Evolutionary conservation across 1,140 invertebrate genomes (phyloP), one percentile per base, ranked within the genome.

Genomic region (Tribolium castaneum): DNA sequence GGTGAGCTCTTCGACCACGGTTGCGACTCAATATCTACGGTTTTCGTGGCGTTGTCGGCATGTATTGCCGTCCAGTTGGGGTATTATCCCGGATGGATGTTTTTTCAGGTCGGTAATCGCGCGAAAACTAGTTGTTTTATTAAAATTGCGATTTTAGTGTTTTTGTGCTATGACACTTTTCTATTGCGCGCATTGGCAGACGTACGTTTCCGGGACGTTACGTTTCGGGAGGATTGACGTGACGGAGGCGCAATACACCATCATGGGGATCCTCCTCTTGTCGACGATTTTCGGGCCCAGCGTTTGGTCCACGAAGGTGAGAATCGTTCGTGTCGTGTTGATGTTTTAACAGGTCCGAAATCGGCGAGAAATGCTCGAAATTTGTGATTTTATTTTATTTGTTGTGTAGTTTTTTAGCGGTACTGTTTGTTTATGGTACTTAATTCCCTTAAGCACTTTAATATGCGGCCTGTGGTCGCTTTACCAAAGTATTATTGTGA

Each of bases 1-100:
- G 99, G 99, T 1, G 99, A 99, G 90, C 90, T 99, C 2, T 99
- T 99, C 89, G 99, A 99, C 90, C 99, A 99, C 90, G 99, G 99
- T 81, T 99, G 99, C 89, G 99, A 99, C 89, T 98, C 97, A 13
- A 93, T 97, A 86, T 97, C 95, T 13, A 97, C 95, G 90, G 97
- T 99, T 74, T 99, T 99, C 89, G 98, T 99, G 34, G 95, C 97
- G 0, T 85, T 99, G 1, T 97, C 97, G 5, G 95, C 96, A 0
- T 98, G 96, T 85, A 94, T 96, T 83, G 94, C 97, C 52, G 93
- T 99, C 74, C 94, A 97, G 84, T 88, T 99, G 71, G 99, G 98
- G 3, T 90, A 93, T 83, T 94, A 96, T 87, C 96, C 97, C 16
- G 93, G 93, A 56, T 96, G 96, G 93, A 95, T 99, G 91, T 97